Evolutionary conservation across 2,888 invertebrate genomes (phyloP).

Genomic region (Alloscopus bannaensis): DNA sequence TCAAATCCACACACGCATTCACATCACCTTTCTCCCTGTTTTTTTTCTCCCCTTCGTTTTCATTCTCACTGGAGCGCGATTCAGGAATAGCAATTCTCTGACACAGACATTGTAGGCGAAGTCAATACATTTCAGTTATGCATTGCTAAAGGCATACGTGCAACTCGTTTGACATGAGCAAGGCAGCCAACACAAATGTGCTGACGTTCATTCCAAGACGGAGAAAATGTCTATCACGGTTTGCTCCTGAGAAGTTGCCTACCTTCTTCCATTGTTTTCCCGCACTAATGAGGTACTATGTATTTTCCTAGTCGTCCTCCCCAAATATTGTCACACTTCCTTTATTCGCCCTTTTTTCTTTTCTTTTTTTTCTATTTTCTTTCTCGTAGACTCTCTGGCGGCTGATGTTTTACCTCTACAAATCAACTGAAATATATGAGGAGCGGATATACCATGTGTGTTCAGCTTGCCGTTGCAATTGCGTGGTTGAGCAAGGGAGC

Average conservation of each 20-base stretch:
- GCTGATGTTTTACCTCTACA: constrained; percentile 23
- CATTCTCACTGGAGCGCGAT: no score
- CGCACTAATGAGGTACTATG: constrained; percentile 53
- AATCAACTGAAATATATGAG: constrained; percentile 19
- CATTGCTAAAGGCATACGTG: constrained; percentile 12
- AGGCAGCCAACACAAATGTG: constrained; percentile 34
- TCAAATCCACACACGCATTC: neutral
- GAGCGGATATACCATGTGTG: no score
- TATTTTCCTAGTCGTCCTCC: constrained; percentile 47
- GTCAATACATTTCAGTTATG: no score
- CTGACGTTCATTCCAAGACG: constrained; percentile 53
- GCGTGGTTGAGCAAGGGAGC: no score
- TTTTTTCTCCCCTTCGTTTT: constrained; percentile 19
- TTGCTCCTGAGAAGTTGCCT: constrained; percentile 44
- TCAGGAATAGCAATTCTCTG: constrained; percentile 26
- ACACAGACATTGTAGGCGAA: constrained; percentile 34
- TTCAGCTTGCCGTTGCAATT: no score
- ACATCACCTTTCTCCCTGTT: no score
- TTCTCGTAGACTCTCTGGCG: neutral
- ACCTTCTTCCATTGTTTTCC: constrained; percentile 28
- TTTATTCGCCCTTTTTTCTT: constrained; percentile 6
- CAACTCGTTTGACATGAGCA: constrained; percentile 27
- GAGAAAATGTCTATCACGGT: constrained; percentile 33
- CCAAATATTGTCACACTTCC: constrained; percentile 37
- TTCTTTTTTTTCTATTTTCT: constrained; percentile 12